Base-by-base conservation (phyloP, 2,113 vertebrate species). In the Silurus meridionalis region DNA sequence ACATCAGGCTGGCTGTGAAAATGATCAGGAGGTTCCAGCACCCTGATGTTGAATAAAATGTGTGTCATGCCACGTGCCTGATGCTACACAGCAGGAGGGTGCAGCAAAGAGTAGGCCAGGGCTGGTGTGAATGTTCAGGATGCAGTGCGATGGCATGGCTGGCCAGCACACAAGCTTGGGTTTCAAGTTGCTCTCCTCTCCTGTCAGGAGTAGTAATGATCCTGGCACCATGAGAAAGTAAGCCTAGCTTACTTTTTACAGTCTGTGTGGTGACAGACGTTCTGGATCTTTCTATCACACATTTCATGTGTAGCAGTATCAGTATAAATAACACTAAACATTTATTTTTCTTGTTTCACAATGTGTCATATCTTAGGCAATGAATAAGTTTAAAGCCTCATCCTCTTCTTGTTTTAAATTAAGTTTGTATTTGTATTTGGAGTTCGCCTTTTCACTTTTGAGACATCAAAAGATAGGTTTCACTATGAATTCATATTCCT, bases 131-230 rank as follows among this genome's bases (percentile, higher is more conserved):
- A 83, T 83, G 52, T 61, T 89, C 84, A 66, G 80, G 87, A 85
- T 79, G 67, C 58, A 83, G 28, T 55, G 25, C 71, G 64, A 28
- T 63, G 84, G 60, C 50, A 61, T 28, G 58, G 60, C 55, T 78
- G 83, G 46, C 80, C 11, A n/a, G 77, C 48, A 83, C 66, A 79
- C 80, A 23, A 67, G 63, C 75, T 89, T 81, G n/a, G 48, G 89
- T 90, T 89, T 92, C 88, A 87, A 79, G 37, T 72, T 75, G 69
- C 82, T n/a, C 50, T 66, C 74, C 63, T 79, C 82, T 90, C 85
- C 86, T 89, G 80, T 83, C 72, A 86, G 84, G 84, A 88, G 86
- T 88, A 89, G 87, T 79, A 85, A 89, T 85, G 85, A 90, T 77
- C 71, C 63, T 71, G 84, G 79, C 69, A 86, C 84, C 83, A 86